Evolutionary conservation across 1,140 invertebrate genomes (phyloP), one percentile per base, ranked within the genome.

Genomic region (Phocides pigmalion): DNA sequence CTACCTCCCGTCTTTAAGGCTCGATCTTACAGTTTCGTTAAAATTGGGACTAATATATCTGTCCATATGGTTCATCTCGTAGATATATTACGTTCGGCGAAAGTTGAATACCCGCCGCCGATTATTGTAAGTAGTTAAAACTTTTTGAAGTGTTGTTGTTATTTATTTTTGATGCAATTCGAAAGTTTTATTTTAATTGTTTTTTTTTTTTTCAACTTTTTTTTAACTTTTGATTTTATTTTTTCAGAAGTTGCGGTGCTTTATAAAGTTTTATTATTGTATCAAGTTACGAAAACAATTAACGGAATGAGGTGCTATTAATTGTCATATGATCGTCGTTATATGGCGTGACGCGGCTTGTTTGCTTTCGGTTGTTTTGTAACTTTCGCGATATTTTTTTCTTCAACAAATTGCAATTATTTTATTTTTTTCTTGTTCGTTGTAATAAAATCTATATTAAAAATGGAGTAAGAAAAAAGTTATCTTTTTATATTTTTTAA

Each of bases 11-110:
- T 76, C 77, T 67, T 77, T 76, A 49, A 68, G 64, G 58, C 53
- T 51, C 68, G 66, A 58, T 66, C 82, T 37, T 25, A 49, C 56
- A 68, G 72, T 84, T 89, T 91, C 47, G 59, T 77, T 81, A 75
- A 66, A 79, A 77, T 81, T 84, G 74, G 68, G 67, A 83, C 74
- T 80, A 83, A 81, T 75, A 85, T 78, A 92, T 82, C 87, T 87
- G 86, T 91, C 91, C 91, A 89, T 92, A 92, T 92, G 91, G 91
- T 92, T 91, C 91, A 92, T 84, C 89, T 92, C 77, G 91, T 92
- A 90, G 91, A 92, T 88, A 91, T 92, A 70, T 91, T 92, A 72
- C 91, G 91, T 81, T 91, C 91, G 80, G 89, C 87, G 84, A 92
- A 92, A 80, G 84, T 92, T 91, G 91, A 92, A 67, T 92, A 91